These are phyloP conservation scores for Pseudoips prasinana DNA, from an alignment of 2,888 invertebrate genomes.

Conservation along the genomic window DNA sequence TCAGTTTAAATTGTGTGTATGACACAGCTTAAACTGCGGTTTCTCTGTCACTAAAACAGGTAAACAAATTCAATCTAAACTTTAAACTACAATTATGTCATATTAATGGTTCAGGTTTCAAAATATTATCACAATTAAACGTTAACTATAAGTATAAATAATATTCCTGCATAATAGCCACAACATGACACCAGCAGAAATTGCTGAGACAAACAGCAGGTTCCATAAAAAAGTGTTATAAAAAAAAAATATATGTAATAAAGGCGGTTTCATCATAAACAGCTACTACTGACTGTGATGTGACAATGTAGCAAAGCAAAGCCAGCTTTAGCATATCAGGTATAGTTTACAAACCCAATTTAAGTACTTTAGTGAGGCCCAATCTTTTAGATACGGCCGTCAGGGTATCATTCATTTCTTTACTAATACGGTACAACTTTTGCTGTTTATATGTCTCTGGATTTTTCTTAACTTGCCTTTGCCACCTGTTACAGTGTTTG, in stretches of 20 bases:
- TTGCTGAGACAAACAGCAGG: neutral
- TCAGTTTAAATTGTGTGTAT: too few relatives aligned
- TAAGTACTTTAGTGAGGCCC: constrained; percentile 77
- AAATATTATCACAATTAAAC: too few relatives aligned
- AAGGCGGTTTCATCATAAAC: too few relatives aligned
- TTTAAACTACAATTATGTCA: too few relatives aligned
- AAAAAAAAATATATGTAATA: constrained; percentile 2
- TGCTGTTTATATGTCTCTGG: constrained; percentile 82
- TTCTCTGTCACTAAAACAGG: too few relatives aligned
- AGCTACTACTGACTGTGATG: too few relatives aligned
- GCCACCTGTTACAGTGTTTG: constrained; percentile 88
- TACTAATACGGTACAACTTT: constrained; percentile 75
- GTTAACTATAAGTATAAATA: too few relatives aligned
- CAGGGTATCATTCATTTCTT: constrained; percentile 81
- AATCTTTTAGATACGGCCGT: constrained; percentile 82
- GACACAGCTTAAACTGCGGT: too few relatives aligned
- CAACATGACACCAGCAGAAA: too few relatives aligned
- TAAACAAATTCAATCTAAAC: too few relatives aligned
- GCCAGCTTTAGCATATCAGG: constrained; percentile 40
- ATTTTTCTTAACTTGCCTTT: constrained; percentile 86
- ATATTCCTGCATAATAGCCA: too few relatives aligned
- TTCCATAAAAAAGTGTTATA: constrained; percentile 2
- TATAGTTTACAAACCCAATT: constrained; percentile 70
- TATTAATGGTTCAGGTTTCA: too few relatives aligned
- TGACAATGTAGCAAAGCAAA: constrained; percentile 52